A percentile compares a stretch with the other conserved stretches of the same genome.
Conservation (phyloP, 2,888 invertebrate genomes). For the Pasiphila rectangulata region DNA sequence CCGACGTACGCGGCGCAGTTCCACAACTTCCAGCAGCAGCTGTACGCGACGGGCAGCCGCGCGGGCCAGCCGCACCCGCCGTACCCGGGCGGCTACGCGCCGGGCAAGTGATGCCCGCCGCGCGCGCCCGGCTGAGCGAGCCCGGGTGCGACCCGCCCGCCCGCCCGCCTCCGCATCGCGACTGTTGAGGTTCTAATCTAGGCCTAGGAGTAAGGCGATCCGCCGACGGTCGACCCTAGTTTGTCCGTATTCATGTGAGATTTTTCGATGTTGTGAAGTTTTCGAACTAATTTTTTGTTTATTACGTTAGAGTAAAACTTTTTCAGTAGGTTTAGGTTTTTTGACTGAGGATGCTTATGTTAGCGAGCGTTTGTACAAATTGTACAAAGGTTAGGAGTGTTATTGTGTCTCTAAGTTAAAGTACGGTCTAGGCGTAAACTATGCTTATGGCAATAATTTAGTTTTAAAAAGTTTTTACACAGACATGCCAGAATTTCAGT, state of each 20-base stretch:
- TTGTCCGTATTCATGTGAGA: conserved; percentile 55
- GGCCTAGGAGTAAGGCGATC: conserved; percentile 4
- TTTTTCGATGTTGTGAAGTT: conserved; percentile 52
- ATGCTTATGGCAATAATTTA: conserved; percentile 72
- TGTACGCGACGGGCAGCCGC: conserved; percentile 88
- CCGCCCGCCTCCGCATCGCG: conserved; percentile 30
- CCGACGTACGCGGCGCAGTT: conserved; percentile 97
- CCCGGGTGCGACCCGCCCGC: conserved; percentile 4
- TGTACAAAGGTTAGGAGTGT: conserved; percentile 73
- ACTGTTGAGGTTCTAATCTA: neutral
- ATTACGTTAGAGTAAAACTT: conserved; percentile 41
- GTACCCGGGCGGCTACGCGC: conserved; percentile 70
- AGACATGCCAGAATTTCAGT: conserved; percentile 71
- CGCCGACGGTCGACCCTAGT: conserved; percentile 19
- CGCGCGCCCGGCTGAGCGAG: too few relatives aligned
- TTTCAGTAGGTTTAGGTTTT: conserved; percentile 52
- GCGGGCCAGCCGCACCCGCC: conserved; percentile 68
- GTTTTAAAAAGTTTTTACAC: conserved; percentile 63
- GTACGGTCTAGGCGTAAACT: conserved; percentile 69
- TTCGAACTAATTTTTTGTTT: conserved; percentile 43
- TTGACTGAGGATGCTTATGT: conserved; percentile 63
- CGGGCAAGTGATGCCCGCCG: conserved; percentile 68
- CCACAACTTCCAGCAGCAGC: conserved; percentile 96
- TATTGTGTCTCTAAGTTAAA: conserved; percentile 71
- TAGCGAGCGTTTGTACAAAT: conserved; percentile 72